Evolutionary conservation across 2,797 vertebrate genomes (phyloP).

Genomic region (Acomys russatus): DNA sequence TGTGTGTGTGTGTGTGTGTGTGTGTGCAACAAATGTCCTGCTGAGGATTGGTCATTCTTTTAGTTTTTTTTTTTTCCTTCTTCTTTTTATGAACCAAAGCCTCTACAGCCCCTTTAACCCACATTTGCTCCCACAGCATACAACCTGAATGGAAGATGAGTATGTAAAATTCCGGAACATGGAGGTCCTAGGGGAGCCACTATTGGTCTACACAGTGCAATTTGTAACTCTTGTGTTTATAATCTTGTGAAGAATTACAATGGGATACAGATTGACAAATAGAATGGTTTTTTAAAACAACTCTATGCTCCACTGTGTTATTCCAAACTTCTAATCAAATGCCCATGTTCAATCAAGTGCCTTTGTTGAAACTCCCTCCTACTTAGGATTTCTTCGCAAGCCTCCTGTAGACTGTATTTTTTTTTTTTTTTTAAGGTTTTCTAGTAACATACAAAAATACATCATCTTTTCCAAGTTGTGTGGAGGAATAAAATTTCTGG

Average conservation of each 20-base stretch:
- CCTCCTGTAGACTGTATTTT: constrained; percentile 3
- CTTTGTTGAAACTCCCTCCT: constrained; percentile 69
- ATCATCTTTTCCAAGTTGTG: constrained; percentile 69
- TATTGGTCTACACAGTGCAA: not conserved
- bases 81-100: not conserved
- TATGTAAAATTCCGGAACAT: not conserved
- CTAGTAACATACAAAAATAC: not conserved
- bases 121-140: not conserved
- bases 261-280: constrained; percentile 7
- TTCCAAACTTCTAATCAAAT: constrained; percentile 49
- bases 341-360: not conserved
- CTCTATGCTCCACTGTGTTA: not conserved
- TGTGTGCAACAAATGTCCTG: not conserved
- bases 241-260: not conserved
- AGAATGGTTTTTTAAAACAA: not conserved
- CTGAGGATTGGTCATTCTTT: not conserved
- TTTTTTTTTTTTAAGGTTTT: not conserved
- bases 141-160: not conserved
- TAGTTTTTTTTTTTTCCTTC: not conserved
- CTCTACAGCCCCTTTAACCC: not conserved
- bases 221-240: not conserved
- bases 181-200: not conserved
- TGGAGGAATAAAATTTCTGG: constrained; percentile 62
- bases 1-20: not conserved
- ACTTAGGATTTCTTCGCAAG: constrained; percentile 74